Evolutionary conservation across 2,797 vertebrate genomes (phyloP).

Genomic region (Tangara arthus): DNA sequence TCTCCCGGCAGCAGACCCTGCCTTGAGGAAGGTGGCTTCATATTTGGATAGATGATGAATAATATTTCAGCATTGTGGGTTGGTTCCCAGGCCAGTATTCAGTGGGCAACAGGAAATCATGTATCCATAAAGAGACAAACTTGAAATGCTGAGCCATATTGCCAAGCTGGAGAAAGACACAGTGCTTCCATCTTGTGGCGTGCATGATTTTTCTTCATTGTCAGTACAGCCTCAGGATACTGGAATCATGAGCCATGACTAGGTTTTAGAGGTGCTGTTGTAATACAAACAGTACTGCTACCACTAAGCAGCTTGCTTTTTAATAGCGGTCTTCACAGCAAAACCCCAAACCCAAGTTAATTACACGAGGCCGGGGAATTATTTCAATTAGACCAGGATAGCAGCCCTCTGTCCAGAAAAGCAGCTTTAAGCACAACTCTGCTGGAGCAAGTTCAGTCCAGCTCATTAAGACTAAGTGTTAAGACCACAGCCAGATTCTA

Average conservation of each 20-base stretch:
- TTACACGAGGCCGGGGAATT: neutral
- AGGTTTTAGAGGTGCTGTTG: neutral
- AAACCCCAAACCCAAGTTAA: constrained; percentile 16
- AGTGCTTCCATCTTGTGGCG: neutral
- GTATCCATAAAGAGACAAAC: neutral
- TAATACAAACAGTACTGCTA: neutral
- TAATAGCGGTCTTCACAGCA: neutral
- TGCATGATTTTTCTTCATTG: neutral
- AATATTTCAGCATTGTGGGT: neutral
- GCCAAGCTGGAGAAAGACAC: neutral
- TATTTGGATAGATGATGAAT: neutral
- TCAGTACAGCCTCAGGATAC: neutral
- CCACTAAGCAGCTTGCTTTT: neutral
- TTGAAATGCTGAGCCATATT: neutral
- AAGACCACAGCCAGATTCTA: neutral
- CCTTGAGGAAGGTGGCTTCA: neutral
- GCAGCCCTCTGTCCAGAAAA: neutral
- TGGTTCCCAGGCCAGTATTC: neutral
- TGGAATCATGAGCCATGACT: neutral
- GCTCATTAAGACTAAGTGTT: neutral
- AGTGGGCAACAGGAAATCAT: neutral
- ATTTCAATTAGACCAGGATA: neutral
- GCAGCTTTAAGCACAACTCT: neutral
- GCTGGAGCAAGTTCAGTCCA: neutral
- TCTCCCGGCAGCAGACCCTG: neutral